Base-by-base conservation (phyloP, 2,797 vertebrate species). In the Gymnoscopelus braueri region DNA sequence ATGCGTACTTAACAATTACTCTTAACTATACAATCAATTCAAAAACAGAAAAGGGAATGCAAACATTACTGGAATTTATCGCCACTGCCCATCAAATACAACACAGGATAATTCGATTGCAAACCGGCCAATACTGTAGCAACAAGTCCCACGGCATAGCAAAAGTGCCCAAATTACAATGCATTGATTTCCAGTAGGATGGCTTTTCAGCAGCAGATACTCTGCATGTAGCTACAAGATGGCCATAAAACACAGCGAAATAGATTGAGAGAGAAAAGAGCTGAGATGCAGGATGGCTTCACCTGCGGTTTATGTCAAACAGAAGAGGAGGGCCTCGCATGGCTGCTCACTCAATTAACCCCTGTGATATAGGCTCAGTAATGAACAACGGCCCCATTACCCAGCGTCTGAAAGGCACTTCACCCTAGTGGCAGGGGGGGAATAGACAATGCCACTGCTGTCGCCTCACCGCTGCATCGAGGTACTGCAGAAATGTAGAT, bases 331-430 rank as follows among this genome's bases (percentile, higher is more conserved):
- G 81, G 89, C 94, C 86, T 91, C 92, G 94, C 95, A 88, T 92
- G 94, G 90, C 89, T 92, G 94, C 95, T 89, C 94, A 88, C 93
- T 93, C 95, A 92, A 96, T 96, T 95, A 95, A 94, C 93, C 92
- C 89, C 91, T 65, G 83, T 84, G 91, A 94, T 93, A 91, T 93
- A 93, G 87, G 90, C 81, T 84, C 90, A 75, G 74, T 94, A 93
- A 96, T 95, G 94, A 94, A 94, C 91, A 91, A 91, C 87, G 92
- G 88, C 89, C 83, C 92, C 92, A 94, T 94, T 94, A 94, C 87
- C 68, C 74, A 65, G 88, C 90, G 86, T 88, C 89, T 87, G 44
- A 89, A 79, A 88, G 92, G 89, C 87, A 87, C 81, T 86, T 91
- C 92, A 90, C 88, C 89, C 87, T 72, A 63, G 87, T 75, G 87